phyloP scores from a whole-genome alignment of 2,888 invertebrate species.

The Nephrotoma flavescens region DNA sequence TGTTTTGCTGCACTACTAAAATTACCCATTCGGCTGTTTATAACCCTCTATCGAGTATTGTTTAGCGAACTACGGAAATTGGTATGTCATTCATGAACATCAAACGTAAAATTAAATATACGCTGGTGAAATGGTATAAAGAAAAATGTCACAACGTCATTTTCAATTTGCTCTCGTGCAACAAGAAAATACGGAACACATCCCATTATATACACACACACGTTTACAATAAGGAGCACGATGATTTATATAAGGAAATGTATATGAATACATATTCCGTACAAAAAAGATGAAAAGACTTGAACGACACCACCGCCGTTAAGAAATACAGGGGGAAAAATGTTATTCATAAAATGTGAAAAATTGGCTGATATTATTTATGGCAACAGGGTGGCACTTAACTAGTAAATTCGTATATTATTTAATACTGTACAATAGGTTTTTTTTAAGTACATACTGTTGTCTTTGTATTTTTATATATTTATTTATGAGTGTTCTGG shows the following conservation, averaged over 20 bases:
- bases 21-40: neutral
- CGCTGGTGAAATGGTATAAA: neutral
- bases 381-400: neutral
- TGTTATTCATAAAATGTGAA: neutral
- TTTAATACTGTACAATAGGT: neutral
- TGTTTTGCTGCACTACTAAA: neutral
- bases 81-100: neutral
- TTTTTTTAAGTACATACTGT: neutral
- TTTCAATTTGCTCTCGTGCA: neutral
- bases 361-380: neutral
- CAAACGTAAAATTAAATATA: neutral
- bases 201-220: neutral
- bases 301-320: neutral
- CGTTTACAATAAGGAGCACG: neutral
- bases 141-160: neutral
- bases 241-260: neutral
- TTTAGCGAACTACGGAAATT: neutral
- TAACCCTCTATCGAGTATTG: neutral
- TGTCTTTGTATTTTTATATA: neutral
- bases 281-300: neutral
- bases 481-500: neutral
- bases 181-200: neutral
- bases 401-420: neutral
- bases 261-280: neutral
- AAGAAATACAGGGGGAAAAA: neutral